Evolutionary conservation across 2,888 invertebrate genomes (phyloP).

Genomic region (Argyresthia albistria): DNA sequence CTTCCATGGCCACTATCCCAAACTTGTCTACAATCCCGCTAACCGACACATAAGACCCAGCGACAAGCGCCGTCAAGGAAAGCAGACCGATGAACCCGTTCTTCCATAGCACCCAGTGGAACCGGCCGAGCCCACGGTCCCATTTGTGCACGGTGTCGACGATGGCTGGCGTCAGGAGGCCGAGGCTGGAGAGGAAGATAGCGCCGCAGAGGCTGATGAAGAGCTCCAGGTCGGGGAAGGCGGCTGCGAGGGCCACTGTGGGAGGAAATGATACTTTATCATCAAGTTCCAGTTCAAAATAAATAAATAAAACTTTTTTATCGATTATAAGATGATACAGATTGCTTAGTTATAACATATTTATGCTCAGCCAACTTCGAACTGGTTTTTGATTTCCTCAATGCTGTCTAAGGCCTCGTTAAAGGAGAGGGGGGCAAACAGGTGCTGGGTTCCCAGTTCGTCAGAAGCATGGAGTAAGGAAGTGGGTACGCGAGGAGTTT

Average conservation of each 20-base stretch:
- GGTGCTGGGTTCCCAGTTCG: no score
- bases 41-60: constrained; percentile 54
- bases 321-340: no score
- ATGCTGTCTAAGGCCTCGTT: no score
- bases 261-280: no score
- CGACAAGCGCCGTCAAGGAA: constrained; percentile 46
- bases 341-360: no score
- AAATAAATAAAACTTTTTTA: no score
- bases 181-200: constrained; percentile 78
- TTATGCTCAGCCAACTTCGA: no score
- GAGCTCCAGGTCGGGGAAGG: constrained; percentile 86
- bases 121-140: constrained; percentile 75
- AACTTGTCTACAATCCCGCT: constrained; percentile 41
- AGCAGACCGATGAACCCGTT: constrained; percentile 65
- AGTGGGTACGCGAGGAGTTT: no score
- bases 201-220: constrained; percentile 92
- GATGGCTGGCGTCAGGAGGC: constrained; percentile 81
- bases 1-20: constrained; percentile 5
- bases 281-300: no score
- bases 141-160: constrained; percentile 81
- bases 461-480: no score
- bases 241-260: constrained; percentile 80
- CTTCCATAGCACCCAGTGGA: constrained; percentile 80
- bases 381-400: no score
- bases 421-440: no score